Base-by-base conservation (phyloP, 2,113 vertebrate species). In the Formicarius rufipectus region DNA sequence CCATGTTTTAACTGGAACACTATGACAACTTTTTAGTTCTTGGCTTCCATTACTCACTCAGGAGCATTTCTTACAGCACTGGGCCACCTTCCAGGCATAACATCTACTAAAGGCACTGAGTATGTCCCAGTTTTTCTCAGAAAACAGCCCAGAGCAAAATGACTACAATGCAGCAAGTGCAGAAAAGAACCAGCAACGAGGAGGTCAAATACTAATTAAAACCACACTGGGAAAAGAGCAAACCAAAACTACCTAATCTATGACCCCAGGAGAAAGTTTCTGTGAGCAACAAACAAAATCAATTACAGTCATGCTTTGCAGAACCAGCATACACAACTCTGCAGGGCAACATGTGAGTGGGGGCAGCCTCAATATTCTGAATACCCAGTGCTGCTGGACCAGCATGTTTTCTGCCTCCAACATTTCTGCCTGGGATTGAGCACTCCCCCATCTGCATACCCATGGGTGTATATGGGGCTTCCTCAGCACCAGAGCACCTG, bases 61-160 rank as follows among this genome's bases (percentile, higher is more conserved):
- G 93, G 89, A 97, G 87, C 94, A 91, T 72, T 96, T 92, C 93
- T 93, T 87, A 78, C 60, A 95, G 91, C 80, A 56, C 89, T 92
- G 94, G 96, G 96, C 56, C 76, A 78, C 84, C 80, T 92, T 96
- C 96, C 96, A 97, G 90, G 69, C 90, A 95, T 80, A 97, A 96
- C 75, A 96, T 95, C 95, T 90, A 96, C 92, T 68, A 90, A 71
- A 96, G 66, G 75, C 79, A 77, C 64, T 22, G 83, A 80, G 6
- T 88, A 78, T 92, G 90, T 93, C 93, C 95, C 86, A 94, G 90
- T 88, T 96, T 96, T 97, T 95, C 93, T 90, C 87, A 95, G 95
- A 96, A 96, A 85, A 80, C 52, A 86, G 90, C 85, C 80, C 64
- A 37, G 75, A 91, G 95, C 72, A 77, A 88, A 93, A 84, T 11